Conservation (phyloP, 2,113 vertebrate species). For the Nothobranchius furzeri region DNA sequence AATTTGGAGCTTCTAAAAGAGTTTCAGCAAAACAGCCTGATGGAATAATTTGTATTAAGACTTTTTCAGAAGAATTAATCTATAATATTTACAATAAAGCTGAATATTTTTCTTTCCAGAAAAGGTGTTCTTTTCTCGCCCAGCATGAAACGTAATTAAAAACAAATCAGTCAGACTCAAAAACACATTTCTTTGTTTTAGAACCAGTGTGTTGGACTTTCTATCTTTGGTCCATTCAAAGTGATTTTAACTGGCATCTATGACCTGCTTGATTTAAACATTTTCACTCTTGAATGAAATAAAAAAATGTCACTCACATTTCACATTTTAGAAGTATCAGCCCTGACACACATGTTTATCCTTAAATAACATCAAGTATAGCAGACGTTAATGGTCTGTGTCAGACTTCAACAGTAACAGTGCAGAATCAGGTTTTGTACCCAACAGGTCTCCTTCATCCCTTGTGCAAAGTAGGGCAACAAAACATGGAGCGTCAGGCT, state of each 20-base stretch:
- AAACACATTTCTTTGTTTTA: neutral
- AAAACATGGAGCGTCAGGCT: conserved; percentile 34
- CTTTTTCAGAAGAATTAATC: conserved; percentile 53
- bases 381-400: conserved; percentile 30
- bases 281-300: neutral
- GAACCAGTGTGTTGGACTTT: neutral
- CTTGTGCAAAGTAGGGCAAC: conserved; percentile 54
- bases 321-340: conserved; percentile 14
- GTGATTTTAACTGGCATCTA: neutral
- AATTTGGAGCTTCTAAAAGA: conserved; percentile 34
- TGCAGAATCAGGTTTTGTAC: conserved; percentile 50
- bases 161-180: neutral
- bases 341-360: conserved; percentile 27
- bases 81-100: conserved; percentile 74
- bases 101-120: conserved; percentile 34
- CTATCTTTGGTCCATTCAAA: neutral
- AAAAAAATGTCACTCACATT: conserved; percentile 13
- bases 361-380: conserved; percentile 35
- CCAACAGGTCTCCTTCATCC: conserved; percentile 31
- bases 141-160: conserved; percentile 3
- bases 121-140: conserved; percentile 25
- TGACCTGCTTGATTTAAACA: conserved; percentile 19
- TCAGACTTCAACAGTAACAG: conserved; percentile 46
- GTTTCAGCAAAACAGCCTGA: conserved; percentile 32
- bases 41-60: conserved; percentile 54